These are phyloP conservation scores for Vicugna pacos DNA, from an alignment of 2,113 vertebrate genomes.

Conservation along the genomic window DNA sequence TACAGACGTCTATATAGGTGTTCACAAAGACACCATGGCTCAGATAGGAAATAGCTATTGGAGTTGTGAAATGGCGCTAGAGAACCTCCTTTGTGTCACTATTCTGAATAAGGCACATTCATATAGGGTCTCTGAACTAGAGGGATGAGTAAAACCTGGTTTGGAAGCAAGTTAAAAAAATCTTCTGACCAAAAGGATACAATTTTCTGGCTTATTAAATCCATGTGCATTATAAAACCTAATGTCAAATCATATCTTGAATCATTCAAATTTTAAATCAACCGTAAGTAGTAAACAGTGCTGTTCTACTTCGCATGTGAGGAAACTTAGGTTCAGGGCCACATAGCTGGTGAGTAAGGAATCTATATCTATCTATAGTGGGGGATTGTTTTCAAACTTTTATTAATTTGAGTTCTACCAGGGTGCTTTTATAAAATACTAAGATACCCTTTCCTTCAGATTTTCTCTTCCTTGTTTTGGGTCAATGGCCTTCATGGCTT, in stretches of 20 bases:
- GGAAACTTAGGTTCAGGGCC: not conserved
- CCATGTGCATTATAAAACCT: not conserved
- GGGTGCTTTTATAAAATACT: not conserved
- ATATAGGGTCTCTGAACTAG: not conserved
- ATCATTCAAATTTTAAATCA: slow-evolving; percentile 30
- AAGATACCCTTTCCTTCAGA: not conserved
- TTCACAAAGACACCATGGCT: not conserved
- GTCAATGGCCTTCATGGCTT: not conserved
- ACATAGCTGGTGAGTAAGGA: not conserved
- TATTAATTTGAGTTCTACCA: not conserved
- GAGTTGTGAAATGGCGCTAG: not conserved
- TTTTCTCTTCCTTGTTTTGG: not conserved
- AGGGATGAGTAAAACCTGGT: not conserved
- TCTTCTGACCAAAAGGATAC: not conserved
- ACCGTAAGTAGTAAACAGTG: not conserved
- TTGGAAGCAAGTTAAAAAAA: not conserved
- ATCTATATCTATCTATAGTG: not conserved
- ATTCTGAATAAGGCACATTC: not conserved
- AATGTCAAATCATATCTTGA: not conserved
- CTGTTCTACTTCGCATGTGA: not conserved
- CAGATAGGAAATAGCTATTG: not conserved
- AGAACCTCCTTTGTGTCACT: not conserved
- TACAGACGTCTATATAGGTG: not conserved
- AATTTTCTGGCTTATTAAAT: not conserved
- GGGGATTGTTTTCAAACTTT: not conserved